Conservation (phyloP, 2,888 invertebrate species). For the Celastrina argiolus region DNA sequence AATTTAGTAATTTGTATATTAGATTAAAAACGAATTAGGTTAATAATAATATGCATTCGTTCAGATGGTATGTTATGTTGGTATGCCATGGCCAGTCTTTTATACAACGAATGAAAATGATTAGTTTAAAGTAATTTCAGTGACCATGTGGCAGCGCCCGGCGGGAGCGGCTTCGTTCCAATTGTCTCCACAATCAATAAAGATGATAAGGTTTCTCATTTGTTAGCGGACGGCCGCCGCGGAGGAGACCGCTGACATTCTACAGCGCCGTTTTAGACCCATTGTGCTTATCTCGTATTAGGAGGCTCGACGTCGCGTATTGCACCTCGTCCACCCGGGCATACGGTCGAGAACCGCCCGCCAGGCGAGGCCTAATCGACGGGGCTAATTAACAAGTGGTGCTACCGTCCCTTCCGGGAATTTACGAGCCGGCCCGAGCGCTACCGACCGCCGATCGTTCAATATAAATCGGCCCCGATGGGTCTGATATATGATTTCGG, state of each 20-base stretch:
- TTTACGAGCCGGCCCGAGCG: conserved; percentile 23
- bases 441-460: conserved; percentile 10
- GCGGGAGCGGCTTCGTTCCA: background rate
- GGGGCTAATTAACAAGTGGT: conserved; percentile 23
- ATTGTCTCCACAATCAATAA: background rate
- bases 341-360: background rate
- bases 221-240: conserved; percentile 2
- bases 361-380: conserved; percentile 23
- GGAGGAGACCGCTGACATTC: conserved; percentile 32
- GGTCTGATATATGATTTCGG: conserved; percentile 1
- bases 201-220: conserved; percentile 4
- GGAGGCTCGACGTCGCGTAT: background rate
- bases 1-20: too few species aligned
- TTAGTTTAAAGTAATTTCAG: background rate
- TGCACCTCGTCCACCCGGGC: background rate
- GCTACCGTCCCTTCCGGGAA: conserved; percentile 31
- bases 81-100: too few species aligned
- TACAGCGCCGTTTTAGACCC: background rate
- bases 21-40: too few species aligned
- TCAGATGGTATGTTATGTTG: too few species aligned
- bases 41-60: too few species aligned
- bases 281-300: conserved; percentile 1
- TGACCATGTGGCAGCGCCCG: background rate
- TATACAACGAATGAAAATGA: background rate
- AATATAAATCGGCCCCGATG: background rate